Conservation (phyloP, 2,888 invertebrate species). For the Ormia ochracea region DNA sequence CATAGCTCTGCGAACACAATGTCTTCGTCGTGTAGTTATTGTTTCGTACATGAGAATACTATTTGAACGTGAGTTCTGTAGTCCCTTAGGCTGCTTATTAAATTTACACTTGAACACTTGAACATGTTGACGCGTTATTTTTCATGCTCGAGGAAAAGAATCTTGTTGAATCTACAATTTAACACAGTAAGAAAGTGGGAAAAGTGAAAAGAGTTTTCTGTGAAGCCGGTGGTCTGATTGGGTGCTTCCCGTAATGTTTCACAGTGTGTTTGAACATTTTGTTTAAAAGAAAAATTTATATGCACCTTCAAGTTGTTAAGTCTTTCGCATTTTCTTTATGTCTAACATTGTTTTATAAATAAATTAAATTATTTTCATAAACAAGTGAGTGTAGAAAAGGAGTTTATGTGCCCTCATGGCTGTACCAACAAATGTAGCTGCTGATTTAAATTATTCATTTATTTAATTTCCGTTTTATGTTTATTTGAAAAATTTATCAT, state of each 20-base stretch:
- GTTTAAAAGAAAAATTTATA: slow-evolving; percentile 7
- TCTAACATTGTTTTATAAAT: slow-evolving; percentile 37
- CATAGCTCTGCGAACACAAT: not conserved
- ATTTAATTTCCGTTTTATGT: slow-evolving; percentile 48
- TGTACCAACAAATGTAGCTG: not conserved
- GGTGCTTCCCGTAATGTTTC: not conserved
- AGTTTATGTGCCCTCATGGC: not conserved
- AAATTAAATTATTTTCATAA: slow-evolving; percentile 40
- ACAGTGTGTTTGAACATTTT: slow-evolving; percentile 13
- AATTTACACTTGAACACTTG: slow-evolving; percentile 63
- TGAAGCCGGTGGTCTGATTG: not conserved
- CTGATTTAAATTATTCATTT: slow-evolving; percentile 48
- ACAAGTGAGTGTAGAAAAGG: not conserved
- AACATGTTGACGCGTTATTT: slow-evolving; percentile 62
- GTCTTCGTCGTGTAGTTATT: slow-evolving; percentile 9
- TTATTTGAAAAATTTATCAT: slow-evolving; percentile 29
- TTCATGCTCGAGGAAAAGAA: slow-evolving; percentile 58
- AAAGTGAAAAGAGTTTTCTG: not conserved
- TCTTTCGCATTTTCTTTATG: not conserved
- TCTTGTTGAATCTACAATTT: slow-evolving; percentile 31
- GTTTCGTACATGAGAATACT: slow-evolving; percentile 14
- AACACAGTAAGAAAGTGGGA: not conserved
- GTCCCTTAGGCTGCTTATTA: slow-evolving; percentile 61
- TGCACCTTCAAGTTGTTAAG: slow-evolving; percentile 34
- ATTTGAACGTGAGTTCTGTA: slow-evolving; percentile 52